A percentile compares a stretch with the other conserved stretches of the same genome.
Evolutionary conservation across 2,888 invertebrate species (phyloP).

Genomic region (Hypsopygia costalis): DNA sequence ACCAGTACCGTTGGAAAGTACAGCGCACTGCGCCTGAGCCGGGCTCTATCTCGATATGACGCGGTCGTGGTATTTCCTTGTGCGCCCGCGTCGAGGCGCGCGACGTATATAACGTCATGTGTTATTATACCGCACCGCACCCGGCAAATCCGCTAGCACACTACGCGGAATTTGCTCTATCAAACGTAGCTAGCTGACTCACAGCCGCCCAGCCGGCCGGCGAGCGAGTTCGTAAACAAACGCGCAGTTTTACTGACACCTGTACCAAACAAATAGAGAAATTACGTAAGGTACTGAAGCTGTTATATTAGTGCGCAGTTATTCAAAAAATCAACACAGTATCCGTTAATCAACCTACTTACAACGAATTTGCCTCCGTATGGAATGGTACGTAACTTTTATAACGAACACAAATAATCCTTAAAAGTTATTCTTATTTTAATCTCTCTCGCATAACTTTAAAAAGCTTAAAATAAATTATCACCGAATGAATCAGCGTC

Average conservation of each 20-base stretch:
- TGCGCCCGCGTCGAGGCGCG: conserved; percentile 17
- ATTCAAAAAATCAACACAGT: conserved; percentile 7
- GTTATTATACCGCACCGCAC: conserved; percentile 34
- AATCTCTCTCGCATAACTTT: conserved; percentile 17
- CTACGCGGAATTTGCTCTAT: conserved; percentile 42
- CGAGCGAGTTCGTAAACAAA: conserved; percentile 38
- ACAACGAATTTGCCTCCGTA: no score
- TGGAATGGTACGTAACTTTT: background rate
- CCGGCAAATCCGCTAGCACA: conserved; percentile 39
- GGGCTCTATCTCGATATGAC: conserved; percentile 43
- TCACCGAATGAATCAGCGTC: conserved; percentile 31
- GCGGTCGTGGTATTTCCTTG: conserved; percentile 52
- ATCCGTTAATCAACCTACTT: conserved; percentile 7
- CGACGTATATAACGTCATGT: conserved; percentile 30
- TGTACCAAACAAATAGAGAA: conserved; percentile 8
- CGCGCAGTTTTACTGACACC: conserved; percentile 28
- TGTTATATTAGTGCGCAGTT: conserved; percentile 2
- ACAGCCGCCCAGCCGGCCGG: conserved; percentile 22
- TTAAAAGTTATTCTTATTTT: conserved; percentile 7
- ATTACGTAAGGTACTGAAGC: conserved; percentile 11
- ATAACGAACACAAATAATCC: background rate
- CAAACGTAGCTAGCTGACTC: conserved; percentile 48
- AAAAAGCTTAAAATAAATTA: conserved; percentile 35
- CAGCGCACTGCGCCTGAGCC: no score
- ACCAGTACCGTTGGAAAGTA: background rate